Evolutionary conservation across 1,140 invertebrate genomes (phyloP), one percentile per base, ranked within the genome.

Genomic region (Drosophila prosaltans): DNA sequence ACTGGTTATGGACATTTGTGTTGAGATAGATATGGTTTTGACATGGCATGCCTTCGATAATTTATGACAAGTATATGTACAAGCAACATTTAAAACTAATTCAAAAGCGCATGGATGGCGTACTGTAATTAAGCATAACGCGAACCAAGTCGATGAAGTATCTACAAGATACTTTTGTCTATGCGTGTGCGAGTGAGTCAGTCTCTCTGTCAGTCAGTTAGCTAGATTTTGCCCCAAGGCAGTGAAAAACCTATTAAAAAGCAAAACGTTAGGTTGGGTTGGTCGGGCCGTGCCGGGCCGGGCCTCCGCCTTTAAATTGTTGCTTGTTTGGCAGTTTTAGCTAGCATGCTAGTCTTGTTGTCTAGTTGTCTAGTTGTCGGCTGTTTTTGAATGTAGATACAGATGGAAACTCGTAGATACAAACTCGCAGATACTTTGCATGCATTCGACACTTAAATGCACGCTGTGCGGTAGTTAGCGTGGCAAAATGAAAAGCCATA

Each of bases 381-480:
- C 45, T 51, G 45, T 51, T 51, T 51, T 26, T 51, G 41, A n/a
- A 43, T 43, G 60, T 40, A 76, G 65, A 73, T 65, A 73, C 78
- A 75, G 67, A 74, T 64, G 65, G 69, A 54, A 45, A 74, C 64
- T 64, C n/a, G 32, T 63, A 72, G 69, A 73, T 79, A 68, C 76
- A 51, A 48, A 73, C 30, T 57, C 28, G 62, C 63, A 68, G 72
- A 62, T 65, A 65, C 63, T 65, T 65, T 60, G 59, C 65, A 63
- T 41, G 28, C 48, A 24, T 45, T 63, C 77, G 81, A 85, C 78
- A 85, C 81, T 85, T 86, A 73, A 81, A 78, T 85, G 82, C 82
- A 86, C 82, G 82, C 83, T 86, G 83, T 82, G 83, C 85, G 80
- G 84, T 89, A 88, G 83, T 88, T 89, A 80, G 80, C 77, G 80